Evolutionary conservation across 1,140 invertebrate species (phyloP).

Genomic region (Arion vulgaris): DNA sequence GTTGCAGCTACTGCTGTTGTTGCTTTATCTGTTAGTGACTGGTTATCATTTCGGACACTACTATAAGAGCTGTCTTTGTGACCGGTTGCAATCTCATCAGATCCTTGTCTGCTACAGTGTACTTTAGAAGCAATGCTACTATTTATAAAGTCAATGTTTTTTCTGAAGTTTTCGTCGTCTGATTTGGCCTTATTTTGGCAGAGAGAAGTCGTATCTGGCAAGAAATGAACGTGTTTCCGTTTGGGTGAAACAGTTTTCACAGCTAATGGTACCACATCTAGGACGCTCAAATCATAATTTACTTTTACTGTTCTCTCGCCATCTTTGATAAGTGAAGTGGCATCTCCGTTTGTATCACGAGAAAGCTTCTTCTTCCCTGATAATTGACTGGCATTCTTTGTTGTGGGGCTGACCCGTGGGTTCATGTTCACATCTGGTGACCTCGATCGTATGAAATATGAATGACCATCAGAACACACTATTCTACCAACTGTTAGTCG

Average conservation of each 20-base stretch:
- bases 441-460: too few relatives aligned
- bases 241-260: not conserved
- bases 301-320: not conserved
- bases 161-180: not conserved
- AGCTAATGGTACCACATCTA: not conserved
- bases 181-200: not conserved
- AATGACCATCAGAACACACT: too few relatives aligned
- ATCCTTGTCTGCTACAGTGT: not conserved
- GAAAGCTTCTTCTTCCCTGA: not conserved
- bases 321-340: constrained; percentile 7
- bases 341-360: not conserved
- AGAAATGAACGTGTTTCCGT: not conserved
- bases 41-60: not conserved
- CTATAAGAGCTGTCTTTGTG: not conserved
- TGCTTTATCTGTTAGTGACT: not conserved
- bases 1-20: not conserved
- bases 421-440: not conserved
- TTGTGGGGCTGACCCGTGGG: constrained; percentile 16
- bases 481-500: too few relatives aligned
- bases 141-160: not conserved
- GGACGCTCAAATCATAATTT: constrained; percentile 15
- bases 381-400: not conserved
- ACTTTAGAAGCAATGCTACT: not conserved
- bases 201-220: not conserved
- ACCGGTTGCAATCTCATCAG: not conserved